Percentiles rank a stretch among this genome's conserved stretches.
Evolutionary conservation across 2,888 invertebrate species (phyloP).

Genomic region (Epinotia bilunana): DNA sequence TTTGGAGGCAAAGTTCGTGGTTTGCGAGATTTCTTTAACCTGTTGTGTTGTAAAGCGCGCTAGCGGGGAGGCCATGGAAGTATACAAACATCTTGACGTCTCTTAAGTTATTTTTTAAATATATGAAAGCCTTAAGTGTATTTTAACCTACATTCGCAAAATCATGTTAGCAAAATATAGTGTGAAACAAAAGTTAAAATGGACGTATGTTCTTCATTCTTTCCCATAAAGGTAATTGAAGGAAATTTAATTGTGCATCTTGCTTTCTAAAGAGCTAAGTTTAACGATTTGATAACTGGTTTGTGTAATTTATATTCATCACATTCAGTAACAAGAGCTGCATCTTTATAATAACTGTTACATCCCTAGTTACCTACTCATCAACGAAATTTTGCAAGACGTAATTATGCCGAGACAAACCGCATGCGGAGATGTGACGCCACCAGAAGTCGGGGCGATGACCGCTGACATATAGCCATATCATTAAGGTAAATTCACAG

Average conservation of each 20-base stretch:
- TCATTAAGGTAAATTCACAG: slow-evolving; percentile 5
- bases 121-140: background rate
- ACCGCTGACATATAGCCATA: slow-evolving; percentile 22
- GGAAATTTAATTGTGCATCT: background rate
- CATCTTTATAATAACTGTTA: slow-evolving; percentile 13
- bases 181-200: background rate
- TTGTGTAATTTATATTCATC: background rate
- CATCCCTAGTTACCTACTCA: background rate
- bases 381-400: slow-evolving; percentile 26
- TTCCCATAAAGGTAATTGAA: background rate
- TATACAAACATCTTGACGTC: background rate
- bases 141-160: background rate
- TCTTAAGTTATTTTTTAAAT: background rate
- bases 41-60: slow-evolving; percentile 14
- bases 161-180: background rate
- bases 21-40: slow-evolving; percentile 25
- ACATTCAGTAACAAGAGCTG: slow-evolving; percentile 3
- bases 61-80: background rate
- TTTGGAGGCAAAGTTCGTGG: slow-evolving; percentile 30
- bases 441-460: slow-evolving; percentile 24
- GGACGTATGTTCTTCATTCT: background rate
- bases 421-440: slow-evolving; percentile 26
- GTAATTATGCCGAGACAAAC: slow-evolving; percentile 27
- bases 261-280: background rate
- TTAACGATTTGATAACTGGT: background rate